Base-by-base conservation (phyloP, 2,888 invertebrate genomes). In the Caenorhabditis panamensis region DNA sequence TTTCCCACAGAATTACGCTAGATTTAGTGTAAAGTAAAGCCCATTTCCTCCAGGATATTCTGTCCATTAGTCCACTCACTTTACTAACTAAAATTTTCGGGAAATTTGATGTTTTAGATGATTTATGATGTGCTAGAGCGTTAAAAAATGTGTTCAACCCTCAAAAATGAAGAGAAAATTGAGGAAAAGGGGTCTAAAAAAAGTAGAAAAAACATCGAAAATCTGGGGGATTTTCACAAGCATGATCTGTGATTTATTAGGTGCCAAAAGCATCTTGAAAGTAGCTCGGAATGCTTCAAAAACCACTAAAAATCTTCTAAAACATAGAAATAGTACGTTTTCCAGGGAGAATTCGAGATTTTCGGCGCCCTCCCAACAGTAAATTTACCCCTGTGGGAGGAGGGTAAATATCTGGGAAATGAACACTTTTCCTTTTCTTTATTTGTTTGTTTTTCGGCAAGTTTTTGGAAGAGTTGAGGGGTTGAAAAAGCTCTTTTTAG, bases 221-320 rank as follows among this genome's bases (percentile, higher is more conserved):
- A 41, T 41, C 13, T 13, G 9, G 11, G 13, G 2, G 13, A 13
- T 11, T 47, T 47, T 11, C 18, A n/a, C 47, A 41, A 13, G 13
- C 41, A 9, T 31, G 47, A 20, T 47, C 18, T 47, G n/a, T 47
- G 47, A 47, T 47, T 47, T 47, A 47, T 47, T 47, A 47, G 47
- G 47, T 47, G 47, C 47, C 47, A 47, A 47, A 47, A 18, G 18
- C 47, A 16, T 41, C 41, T 16, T 41, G 3, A 41, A 41, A 13
- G 41, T 31, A 6, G 31, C 41, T 31, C 31, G 5, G 9, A 31
- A 31, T 6, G 5, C 9, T 9, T 31, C 31, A 31, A 31, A 31
- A 31, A 31, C 9, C 31, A 31, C 31, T 9, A 4, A 31, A 31
- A 31, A 31, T 6, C 5, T 9, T 31, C 31, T 31, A 31, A 31